Evolutionary conservation across 1,140 invertebrate genomes (phyloP).

Genomic region (Euborellia annulipes): DNA sequence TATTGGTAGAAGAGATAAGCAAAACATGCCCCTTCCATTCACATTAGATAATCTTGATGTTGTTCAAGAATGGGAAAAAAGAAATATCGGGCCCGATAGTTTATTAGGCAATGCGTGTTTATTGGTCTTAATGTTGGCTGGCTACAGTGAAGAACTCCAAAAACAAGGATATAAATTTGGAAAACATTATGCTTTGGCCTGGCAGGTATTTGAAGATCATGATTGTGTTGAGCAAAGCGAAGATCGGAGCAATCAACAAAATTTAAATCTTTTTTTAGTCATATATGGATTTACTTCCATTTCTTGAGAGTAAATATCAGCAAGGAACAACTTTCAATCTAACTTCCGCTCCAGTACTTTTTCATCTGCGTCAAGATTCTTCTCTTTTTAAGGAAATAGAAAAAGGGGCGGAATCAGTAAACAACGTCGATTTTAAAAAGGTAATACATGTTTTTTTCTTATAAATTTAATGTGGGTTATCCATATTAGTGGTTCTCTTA

Average conservation of each 20-base stretch:
- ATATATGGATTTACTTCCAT: conserved; percentile 45
- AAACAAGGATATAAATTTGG: conserved; percentile 75
- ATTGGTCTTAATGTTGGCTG: conserved; percentile 65
- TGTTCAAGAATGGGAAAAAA: conserved; percentile 64
- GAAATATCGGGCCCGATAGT: conserved; percentile 67
- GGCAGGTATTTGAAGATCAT: too few relatives aligned
- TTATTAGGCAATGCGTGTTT: conserved; percentile 78
- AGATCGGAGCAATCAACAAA: too few relatives aligned
- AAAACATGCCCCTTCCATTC: conserved; percentile 70
- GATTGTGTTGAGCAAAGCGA: too few relatives aligned
- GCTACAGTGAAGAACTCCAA: conserved; percentile 52
- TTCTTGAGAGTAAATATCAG: conserved; percentile 29
- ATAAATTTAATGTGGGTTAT: too few relatives aligned
- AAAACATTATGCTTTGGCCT: conserved; percentile 76
- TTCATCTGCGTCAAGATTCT: conserved; percentile 58
- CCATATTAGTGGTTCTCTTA: too few relatives aligned
- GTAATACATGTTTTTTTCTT: too few relatives aligned
- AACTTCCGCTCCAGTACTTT: conserved; percentile 67
- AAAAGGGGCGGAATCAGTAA: conserved; percentile 24
- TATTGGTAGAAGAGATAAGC: conserved; percentile 61
- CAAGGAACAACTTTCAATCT: conserved; percentile 41
- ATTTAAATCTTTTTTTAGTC: conserved; percentile 30
- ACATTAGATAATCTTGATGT: conserved; percentile 34
- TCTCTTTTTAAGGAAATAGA: conserved; percentile 53
- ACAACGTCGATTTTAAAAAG: conserved; percentile 57